A percentile compares a stretch with the other conserved stretches of the same genome.
Evolutionary conservation across 2,888 invertebrate genomes (phyloP).

Genomic region (Caenorhabditis doughertyi): DNA sequence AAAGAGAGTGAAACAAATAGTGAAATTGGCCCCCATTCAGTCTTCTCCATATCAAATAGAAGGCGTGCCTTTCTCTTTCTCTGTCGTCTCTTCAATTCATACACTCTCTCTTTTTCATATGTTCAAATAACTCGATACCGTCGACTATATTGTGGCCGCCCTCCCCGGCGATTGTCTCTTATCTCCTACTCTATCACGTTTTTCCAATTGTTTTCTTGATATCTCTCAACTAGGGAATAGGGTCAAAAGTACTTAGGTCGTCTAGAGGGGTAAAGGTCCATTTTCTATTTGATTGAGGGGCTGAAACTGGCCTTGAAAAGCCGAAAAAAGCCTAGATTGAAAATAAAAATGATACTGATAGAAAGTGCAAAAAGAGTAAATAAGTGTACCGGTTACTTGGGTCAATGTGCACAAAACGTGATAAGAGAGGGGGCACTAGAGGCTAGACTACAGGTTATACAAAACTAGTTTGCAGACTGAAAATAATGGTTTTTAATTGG

Average conservation of each 20-base stretch:
- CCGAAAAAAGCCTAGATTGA: neutral
- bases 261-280: neutral
- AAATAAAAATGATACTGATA: neutral
- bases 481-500: neutral
- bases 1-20: neutral
- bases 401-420: conserved; percentile 13
- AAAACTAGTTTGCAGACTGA: neutral
- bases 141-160: conserved; percentile 43
- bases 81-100: conserved; percentile 15
- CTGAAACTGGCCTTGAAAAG: neutral
- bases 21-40: conserved; percentile 15
- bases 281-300: too few relatives aligned
- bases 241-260: neutral
- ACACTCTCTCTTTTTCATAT: conserved; percentile 9
- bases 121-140: too few relatives aligned
- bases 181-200: conserved; percentile 20
- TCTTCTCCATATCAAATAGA: neutral
- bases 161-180: neutral
- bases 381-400: neutral
- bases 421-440: neutral
- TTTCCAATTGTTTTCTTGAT: neutral
- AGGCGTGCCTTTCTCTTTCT: conserved; percentile 22
- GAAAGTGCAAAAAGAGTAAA: neutral
- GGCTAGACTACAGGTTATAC: conserved; percentile 1
- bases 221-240: neutral